phyloP scores from a whole-genome alignment of 2,888 invertebrate species.

The Altica lythri region DNA sequence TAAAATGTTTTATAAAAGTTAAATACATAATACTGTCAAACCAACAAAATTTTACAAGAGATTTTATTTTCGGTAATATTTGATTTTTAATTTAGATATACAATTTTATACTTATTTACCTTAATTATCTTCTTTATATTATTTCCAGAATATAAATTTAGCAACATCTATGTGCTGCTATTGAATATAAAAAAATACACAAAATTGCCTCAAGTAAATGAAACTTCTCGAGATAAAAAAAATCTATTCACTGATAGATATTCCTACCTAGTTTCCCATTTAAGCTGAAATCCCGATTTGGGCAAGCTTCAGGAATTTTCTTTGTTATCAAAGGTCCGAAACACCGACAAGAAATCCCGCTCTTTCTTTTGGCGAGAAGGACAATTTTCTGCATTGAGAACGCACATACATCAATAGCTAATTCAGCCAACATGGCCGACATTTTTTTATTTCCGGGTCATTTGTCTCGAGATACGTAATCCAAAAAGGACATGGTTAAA shows the following conservation, averaged over 20 bases:
- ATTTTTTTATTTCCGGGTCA: constrained; percentile 27
- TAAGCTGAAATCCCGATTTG: background rate
- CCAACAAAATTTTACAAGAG: too few relatives aligned
- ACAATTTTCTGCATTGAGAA: constrained; percentile 22
- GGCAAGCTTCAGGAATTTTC: constrained; percentile 11
- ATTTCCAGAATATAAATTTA: too few relatives aligned
- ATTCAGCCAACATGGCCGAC: constrained; percentile 20
- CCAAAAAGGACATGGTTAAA: constrained; percentile 24
- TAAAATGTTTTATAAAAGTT: too few relatives aligned
- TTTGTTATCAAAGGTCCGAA: constrained; percentile 16
- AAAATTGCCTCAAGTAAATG: too few relatives aligned
- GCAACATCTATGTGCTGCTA: too few relatives aligned
- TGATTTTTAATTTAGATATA: too few relatives aligned
- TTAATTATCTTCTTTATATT: too few relatives aligned
- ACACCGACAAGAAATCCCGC: constrained; percentile 11
- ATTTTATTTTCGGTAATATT: too few relatives aligned
- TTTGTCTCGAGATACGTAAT: constrained; percentile 23
- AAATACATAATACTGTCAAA: too few relatives aligned
- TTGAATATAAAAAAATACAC: too few relatives aligned
- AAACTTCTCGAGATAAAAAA: background rate
- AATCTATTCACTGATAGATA: background rate
- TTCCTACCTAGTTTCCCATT: background rate
- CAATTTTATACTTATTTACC: too few relatives aligned
- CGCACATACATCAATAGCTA: constrained; percentile 24
- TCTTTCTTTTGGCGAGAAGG: constrained; percentile 9